These are phyloP conservation scores for Steinernema carpocapsae DNA, from an alignment of 2,888 invertebrate species.

Conservation along the genomic window DNA sequence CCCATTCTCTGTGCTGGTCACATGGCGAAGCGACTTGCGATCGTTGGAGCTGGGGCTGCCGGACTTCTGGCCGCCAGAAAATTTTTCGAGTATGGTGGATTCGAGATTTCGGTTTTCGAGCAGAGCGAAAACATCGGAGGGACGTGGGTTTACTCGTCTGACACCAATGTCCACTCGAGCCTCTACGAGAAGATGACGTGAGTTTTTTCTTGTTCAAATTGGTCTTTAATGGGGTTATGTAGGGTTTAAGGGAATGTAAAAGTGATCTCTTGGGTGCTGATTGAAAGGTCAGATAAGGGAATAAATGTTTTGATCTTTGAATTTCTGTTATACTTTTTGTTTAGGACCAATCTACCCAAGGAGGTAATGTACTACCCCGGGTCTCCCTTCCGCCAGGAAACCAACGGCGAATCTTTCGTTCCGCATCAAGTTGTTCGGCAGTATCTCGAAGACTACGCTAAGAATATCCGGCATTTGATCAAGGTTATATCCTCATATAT, in stretches of 20 bases:
- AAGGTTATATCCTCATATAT: constrained; percentile 37
- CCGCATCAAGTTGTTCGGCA: constrained; percentile 47
- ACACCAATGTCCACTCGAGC: constrained; percentile 76
- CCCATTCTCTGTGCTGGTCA: no score
- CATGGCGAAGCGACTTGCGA: constrained; percentile 54
- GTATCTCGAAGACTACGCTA: constrained; percentile 55
- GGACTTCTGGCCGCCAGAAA: constrained; percentile 72
- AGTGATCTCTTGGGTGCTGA: no score
- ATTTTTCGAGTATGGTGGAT: constrained; percentile 40
- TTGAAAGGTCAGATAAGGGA: no score
- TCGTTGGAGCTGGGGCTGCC: constrained; percentile 88
- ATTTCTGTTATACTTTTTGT: constrained; percentile 61
- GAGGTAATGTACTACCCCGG: constrained; percentile 91
- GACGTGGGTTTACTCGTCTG: constrained; percentile 78
- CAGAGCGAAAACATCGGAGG: constrained; percentile 81
- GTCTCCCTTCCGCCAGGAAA: constrained; percentile 77
- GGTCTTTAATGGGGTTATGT: no score
- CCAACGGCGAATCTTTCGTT: constrained; percentile 64
- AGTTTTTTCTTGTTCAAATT: constrained; percentile 46
- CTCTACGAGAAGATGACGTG: constrained; percentile 89
- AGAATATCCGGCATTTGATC: constrained; percentile 40
- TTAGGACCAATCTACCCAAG: constrained; percentile 88
- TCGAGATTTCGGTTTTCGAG: constrained; percentile 75
- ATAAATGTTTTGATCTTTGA: no score
- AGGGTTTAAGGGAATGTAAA: no score